Conservation (phyloP, 2,888 invertebrate species). For the Endotricha flammealis region DNA sequence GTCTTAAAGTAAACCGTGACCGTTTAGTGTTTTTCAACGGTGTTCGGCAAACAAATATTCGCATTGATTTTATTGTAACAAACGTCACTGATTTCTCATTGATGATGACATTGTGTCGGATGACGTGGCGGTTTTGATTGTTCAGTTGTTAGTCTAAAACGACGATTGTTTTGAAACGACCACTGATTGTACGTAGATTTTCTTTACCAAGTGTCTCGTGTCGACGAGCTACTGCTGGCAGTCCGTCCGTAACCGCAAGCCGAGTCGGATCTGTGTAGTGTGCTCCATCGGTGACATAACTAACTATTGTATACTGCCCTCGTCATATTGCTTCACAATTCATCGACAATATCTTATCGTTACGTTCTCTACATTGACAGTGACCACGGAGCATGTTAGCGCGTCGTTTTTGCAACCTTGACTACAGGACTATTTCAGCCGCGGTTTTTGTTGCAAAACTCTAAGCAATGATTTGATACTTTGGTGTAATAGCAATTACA, state of each 20-base stretch:
- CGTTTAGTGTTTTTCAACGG: constrained; percentile 3
- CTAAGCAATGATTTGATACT: constrained; percentile 9
- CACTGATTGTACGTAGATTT: constrained; percentile 45
- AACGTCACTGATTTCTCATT: constrained; percentile 26
- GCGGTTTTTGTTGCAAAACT: constrained; percentile 7
- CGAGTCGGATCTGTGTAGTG: constrained; percentile 46
- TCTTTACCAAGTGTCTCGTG: constrained; percentile 45
- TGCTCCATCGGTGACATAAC: constrained; percentile 13
- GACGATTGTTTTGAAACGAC: constrained; percentile 42
- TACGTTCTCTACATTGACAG: not conserved
- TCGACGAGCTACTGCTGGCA: constrained; percentile 47
- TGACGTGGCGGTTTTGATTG: constrained; percentile 45
- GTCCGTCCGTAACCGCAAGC: constrained; percentile 57
- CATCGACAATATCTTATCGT: constrained; percentile 15
- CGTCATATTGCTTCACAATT: constrained; percentile 19
- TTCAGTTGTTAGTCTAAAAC: constrained; percentile 39
- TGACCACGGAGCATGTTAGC: constrained; percentile 1
- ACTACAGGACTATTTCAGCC: constrained; percentile 7
- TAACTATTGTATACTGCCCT: constrained; percentile 11
- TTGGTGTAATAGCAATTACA: constrained; percentile 3
- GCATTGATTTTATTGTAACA: constrained; percentile 12
- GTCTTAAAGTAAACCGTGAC: too few species aligned
- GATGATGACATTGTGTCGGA: constrained; percentile 32
- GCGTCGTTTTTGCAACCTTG: constrained; percentile 5
- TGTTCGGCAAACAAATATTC: constrained; percentile 7